Base-by-base conservation (phyloP, 92 coral and sea anemone genomes). In the Hydrozoanthus gracilis region DNA sequence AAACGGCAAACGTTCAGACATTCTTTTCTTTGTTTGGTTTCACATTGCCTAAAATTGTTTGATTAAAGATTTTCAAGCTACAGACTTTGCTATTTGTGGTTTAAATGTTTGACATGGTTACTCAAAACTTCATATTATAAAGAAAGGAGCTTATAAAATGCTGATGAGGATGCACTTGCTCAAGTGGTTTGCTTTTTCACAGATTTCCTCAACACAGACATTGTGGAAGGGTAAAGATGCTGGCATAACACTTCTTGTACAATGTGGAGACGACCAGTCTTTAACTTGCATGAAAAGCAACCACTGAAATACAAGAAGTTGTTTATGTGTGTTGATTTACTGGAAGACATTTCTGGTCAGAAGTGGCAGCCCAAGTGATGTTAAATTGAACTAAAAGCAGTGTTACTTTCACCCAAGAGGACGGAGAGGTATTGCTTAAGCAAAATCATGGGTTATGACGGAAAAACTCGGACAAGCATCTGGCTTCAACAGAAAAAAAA, bases 191-290 rank as follows among this genome's bases (percentile, higher is more conserved):
- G 82, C 17, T 20, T 4, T 4, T 27, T 51, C 10, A 10, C 27
- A 54, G 12, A 0, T 4, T 51, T 35, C 5, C 2, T 18, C 44
- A 9, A 27, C 5, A 20, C 62, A 76, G 18, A 79, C 60, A 13
- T 4, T 4, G 27, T 18, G 48, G 48, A 68, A 20, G 8, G n/a
- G 44, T 62, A 16, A 80, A 65, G 85, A 80, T 80, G 85, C 85
- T 80, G 60, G 4, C 85, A 80, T 80, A 80, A 80, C 85, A 80
- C 85, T 78, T 78, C 83, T 65, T 80, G 85, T 80, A 8, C 60
- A 16, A 65, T 15, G 46, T 79, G 45, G 27, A 61, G 3, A 2
- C 3, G 49, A 27, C 39, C 2, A 27, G 39, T 27, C 39, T 27
- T 27, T 27, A 27, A 27, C 39, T 27, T 27, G 39, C 39, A 27